These are phyloP conservation scores for Percopsis omiscomaycus DNA, from an alignment of 2,797 vertebrate species.

Conservation along the genomic window DNA sequence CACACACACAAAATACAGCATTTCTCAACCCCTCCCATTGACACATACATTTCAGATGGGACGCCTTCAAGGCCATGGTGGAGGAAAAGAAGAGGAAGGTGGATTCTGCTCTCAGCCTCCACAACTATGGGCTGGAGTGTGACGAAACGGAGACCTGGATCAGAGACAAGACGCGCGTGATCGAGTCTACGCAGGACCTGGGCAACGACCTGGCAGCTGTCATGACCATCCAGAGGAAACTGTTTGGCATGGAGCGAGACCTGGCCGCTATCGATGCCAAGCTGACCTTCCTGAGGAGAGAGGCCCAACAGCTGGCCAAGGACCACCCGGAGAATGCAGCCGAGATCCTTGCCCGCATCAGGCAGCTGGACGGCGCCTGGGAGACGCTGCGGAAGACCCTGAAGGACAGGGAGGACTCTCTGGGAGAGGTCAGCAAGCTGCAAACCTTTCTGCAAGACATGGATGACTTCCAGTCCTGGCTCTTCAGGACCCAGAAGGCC, in stretches of 20 bases:
- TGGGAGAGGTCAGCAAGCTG: conserved; percentile 94
- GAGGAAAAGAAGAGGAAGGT: conserved; percentile 80
- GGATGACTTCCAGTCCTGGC: conserved; percentile 94
- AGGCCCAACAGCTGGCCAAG: conserved; percentile 79
- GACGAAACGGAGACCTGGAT: conserved; percentile 93
- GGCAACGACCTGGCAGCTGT: conserved; percentile 88
- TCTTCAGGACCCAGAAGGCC: conserved; percentile 88
- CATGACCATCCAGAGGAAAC: conserved; percentile 93
- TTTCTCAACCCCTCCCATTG: too few relatives aligned
- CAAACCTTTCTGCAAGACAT: conserved; percentile 92
- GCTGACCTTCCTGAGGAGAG: conserved; percentile 78
- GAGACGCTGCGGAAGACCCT: conserved; percentile 82
- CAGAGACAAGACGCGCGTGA: conserved; percentile 84
- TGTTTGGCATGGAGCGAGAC: conserved; percentile 91
- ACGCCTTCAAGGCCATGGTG: conserved; percentile 86
- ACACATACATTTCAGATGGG: conserved; percentile 80
- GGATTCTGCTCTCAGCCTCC: conserved; percentile 86
- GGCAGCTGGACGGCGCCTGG: conserved; percentile 78
- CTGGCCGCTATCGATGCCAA: conserved; percentile 84
- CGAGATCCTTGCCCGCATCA: conserved; percentile 75
- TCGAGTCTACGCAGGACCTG: conserved; percentile 89
- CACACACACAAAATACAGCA: too few relatives aligned
- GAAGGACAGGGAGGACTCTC: conserved; percentile 82
- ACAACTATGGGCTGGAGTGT: conserved; percentile 91
- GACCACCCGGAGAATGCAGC: conserved; percentile 83